Evolutionary conservation across 2,797 vertebrate genomes (phyloP), one percentile per base, ranked within the genome.

Genomic region (Labeo calbasu): DNA sequence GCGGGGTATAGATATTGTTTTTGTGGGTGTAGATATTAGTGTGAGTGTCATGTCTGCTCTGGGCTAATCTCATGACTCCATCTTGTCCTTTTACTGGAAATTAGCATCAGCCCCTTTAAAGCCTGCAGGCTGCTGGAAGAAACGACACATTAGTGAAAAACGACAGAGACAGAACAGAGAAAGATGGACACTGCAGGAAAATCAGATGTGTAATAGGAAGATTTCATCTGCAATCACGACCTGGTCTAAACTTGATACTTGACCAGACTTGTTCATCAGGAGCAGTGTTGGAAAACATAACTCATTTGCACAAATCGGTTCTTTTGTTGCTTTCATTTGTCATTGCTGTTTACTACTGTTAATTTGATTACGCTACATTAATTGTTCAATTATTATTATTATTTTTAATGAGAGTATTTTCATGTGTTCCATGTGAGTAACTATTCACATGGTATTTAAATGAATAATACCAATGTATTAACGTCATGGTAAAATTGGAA

Each of bases 11-110:
- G n/a, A 77, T 63, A n/a, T 23, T 82, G 4, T 43, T 28, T 65
- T 46, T 68, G 46, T 43, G 25, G 55, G 32, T 36, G 32, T 36
- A 36, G 32, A 36, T 61, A 70, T 82, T 79, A 63, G 53, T n/a
- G 40, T 51, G 55, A 51, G 12, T 68, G 36, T 86, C 68, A 73
- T n/a, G 25, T 82, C 82, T 75, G n/a, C 10, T 55, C 73, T 46
- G 1, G 14, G 14, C 77, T 85, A 81, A 77, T 81, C 43, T 32
- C 71, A 69, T 55, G 73, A 65, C 77, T 86, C 78, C 84, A 86
- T 84, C 85, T 84, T 86, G 72, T 88, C 68, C 32, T 79, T 55
- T 82, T 43, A 17, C 36, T 36, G 75, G 46, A 82, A 88, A 88
- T 86, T 69, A 88, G 73, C 65, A 75, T 28, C 23, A 82, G 69